Conservation (phyloP, 2,113 vertebrate genomes). For the Onychostruthus taczanowskii region DNA sequence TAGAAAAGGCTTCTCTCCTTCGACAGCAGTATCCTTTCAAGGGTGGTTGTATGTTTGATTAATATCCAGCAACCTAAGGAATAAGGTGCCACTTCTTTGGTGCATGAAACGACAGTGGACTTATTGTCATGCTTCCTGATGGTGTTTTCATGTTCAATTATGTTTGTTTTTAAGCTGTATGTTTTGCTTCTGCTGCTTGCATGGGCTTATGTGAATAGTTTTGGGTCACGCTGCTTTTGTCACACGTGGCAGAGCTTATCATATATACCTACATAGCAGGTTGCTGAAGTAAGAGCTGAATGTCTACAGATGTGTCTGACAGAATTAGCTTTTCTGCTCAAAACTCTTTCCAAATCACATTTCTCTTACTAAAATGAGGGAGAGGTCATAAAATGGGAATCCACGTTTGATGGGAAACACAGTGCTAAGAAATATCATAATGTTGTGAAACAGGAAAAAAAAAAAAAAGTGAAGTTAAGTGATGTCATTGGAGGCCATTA, state of each 20-base stretch:
- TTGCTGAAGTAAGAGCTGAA: background rate
- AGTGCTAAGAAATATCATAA: background rate
- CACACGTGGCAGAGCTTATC: background rate
- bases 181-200: background rate
- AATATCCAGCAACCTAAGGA: slow-evolving; percentile 62
- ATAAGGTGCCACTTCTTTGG: slow-evolving; percentile 44
- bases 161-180: background rate
- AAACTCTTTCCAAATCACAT: background rate
- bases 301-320: background rate
- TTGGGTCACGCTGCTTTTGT: background rate
- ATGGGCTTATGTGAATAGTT: background rate
- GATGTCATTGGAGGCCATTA: background rate
- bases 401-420: background rate
- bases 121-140: slow-evolving; percentile 17
- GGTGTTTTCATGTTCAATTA: slow-evolving; percentile 49
- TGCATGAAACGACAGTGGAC: slow-evolving; percentile 54
- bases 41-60: slow-evolving; percentile 56
- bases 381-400: background rate
- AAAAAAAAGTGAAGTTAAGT: background rate
- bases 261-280: background rate
- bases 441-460: background rate
- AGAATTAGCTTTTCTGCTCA: background rate
- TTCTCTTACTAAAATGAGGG: background rate
- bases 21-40: slow-evolving; percentile 52
- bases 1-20: slow-evolving; percentile 59